These are phyloP conservation scores for Leptopilina clavipes DNA, from an alignment of 1,140 invertebrate species.

Conservation along the genomic window DNA sequence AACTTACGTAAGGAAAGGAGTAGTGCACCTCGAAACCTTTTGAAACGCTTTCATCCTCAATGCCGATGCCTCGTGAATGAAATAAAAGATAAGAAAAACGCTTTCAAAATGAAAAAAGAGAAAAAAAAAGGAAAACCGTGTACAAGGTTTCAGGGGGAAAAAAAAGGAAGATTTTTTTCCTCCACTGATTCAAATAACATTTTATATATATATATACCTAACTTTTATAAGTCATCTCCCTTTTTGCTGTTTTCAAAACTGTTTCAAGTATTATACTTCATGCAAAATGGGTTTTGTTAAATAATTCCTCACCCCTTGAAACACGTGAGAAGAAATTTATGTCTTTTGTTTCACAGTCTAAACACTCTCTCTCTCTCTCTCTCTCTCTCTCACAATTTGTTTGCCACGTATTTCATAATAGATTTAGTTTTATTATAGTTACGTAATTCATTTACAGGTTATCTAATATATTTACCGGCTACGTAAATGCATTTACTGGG, in stretches of 20 bases:
- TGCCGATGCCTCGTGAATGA: slow-evolving; percentile 33
- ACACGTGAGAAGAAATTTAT: slow-evolving; percentile 7
- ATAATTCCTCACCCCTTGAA: neutral
- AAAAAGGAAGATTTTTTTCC: neutral
- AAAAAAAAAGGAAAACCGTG: neutral
- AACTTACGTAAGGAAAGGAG: slow-evolving; percentile 30
- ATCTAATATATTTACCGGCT: neutral
- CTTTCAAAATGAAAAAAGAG: neutral
- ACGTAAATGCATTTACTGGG: slow-evolving; percentile 2
- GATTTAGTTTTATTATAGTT: slow-evolving; percentile 10
- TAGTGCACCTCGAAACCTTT: slow-evolving; percentile 31
- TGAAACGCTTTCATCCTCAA: slow-evolving; percentile 29
- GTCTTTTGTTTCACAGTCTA: neutral
- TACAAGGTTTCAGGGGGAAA: slow-evolving; percentile 7
- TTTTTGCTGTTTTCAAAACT: slow-evolving; percentile 13
- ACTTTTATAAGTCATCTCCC: slow-evolving; percentile 25
- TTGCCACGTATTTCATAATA: slow-evolving; percentile 7
- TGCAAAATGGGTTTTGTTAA: slow-evolving; percentile 23
- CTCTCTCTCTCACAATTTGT: neutral
- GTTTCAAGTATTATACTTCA: slow-evolving; percentile 1
- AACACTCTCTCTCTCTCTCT: too few species aligned
- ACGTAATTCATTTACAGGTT: slow-evolving; percentile 31
- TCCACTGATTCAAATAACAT: slow-evolving; percentile 21
- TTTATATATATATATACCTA: neutral
- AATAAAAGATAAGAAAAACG: slow-evolving; percentile 30